phyloP scores from a whole-genome alignment of 2,797 vertebrate genomes.

The Phataginus tetradactyla region DNA sequence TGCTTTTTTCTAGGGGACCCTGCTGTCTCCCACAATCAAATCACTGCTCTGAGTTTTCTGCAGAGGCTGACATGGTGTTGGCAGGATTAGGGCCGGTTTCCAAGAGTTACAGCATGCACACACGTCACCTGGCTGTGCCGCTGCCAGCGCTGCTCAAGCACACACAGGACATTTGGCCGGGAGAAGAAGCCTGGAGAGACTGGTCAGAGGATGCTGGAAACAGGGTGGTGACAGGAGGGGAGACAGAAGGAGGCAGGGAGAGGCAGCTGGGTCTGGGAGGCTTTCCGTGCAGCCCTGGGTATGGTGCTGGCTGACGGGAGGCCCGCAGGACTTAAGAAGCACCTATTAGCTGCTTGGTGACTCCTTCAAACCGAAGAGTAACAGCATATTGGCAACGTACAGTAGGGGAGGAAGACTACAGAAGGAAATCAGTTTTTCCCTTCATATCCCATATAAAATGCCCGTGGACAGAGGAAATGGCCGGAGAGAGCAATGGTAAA shows the following conservation, averaged over 20 bases:
- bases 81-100: not conserved
- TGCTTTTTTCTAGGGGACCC: not conserved
- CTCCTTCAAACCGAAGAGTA: not conserved
- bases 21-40: not conserved
- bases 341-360: not conserved
- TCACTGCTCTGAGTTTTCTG: not conserved
- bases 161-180: rapidly evolving
- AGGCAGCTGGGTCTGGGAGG: not conserved
- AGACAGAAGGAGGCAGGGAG: not conserved
- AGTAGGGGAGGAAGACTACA: not conserved
- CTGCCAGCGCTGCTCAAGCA: not conserved
- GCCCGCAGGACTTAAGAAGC: not conserved
- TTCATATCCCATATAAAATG: not conserved
- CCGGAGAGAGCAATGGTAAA: not conserved
- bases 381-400: not conserved
- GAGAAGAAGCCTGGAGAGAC: not conserved
- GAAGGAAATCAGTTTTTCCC: not conserved
- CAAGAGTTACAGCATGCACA: not conserved
- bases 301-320: not conserved
- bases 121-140: not conserved
- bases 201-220: not conserved
- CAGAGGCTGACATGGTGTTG: not conserved
- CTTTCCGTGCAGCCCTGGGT: not conserved
- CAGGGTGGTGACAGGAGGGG: not conserved
- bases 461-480: not conserved